Percentiles rank a stretch among this genome's conserved stretches.
These are phyloP conservation scores for Cottus gobio DNA, from an alignment of 2,113 vertebrate genomes.

Conservation along the genomic window DNA sequence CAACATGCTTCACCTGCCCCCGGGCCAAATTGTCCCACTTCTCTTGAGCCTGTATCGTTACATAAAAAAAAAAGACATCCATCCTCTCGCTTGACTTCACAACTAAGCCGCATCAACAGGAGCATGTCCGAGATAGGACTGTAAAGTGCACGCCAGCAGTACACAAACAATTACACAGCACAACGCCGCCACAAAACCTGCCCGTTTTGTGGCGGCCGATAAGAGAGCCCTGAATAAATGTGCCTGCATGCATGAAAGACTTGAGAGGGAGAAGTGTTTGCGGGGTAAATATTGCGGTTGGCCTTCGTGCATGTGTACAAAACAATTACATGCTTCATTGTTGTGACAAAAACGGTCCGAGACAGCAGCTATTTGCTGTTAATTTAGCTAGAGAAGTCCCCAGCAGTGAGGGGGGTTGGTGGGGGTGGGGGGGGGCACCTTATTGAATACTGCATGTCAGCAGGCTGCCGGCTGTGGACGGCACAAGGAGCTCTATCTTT, in stretches of 20 bases:
- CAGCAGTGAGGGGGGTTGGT: neutral
- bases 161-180: constrained; percentile 60
- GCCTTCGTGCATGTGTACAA: constrained; percentile 51
- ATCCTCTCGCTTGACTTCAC: constrained; percentile 32
- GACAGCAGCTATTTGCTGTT: constrained; percentile 51
- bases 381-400: constrained; percentile 56
- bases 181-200: constrained; percentile 32
- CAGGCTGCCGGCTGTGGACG: constrained; percentile 9
- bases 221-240: constrained; percentile 60
- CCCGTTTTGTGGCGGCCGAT: constrained; percentile 56
- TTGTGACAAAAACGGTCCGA: constrained; percentile 50
- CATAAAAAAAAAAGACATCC: constrained; percentile 2
- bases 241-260: constrained; percentile 63
- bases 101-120: constrained; percentile 29
- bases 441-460: constrained; percentile 38
- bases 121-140: constrained; percentile 46
- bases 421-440: neutral
- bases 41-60: constrained; percentile 5
- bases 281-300: constrained; percentile 58
- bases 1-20: constrained; percentile 24
- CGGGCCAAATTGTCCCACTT: constrained; percentile 15
- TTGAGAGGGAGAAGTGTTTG: constrained; percentile 47
- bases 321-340: constrained; percentile 70
- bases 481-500: neutral
- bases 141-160: constrained; percentile 33